Base-by-base conservation (phyloP, 2,113 vertebrate species). In the Crocuta crocuta region DNA sequence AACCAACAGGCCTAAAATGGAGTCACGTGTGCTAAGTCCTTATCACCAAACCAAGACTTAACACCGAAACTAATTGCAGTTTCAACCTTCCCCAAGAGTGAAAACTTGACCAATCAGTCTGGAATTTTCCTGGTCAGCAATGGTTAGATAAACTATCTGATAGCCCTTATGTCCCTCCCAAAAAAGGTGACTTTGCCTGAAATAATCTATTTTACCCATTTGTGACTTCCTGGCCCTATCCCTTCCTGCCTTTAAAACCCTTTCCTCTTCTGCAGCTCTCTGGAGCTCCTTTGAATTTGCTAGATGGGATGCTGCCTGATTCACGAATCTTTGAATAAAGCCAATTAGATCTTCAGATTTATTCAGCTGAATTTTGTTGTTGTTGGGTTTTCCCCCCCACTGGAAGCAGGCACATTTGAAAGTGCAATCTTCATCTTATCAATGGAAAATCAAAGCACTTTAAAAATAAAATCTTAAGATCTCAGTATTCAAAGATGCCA, bases 351-450 rank as follows among this genome's bases (percentile, higher is more conserved):
- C 43, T 78, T 78, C 74, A 48, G 4, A 78, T 48, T 48, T 48
- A 78, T 15, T 48, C 74, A 48, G 74, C 1, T 78, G 43, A 78
- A 78, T 78, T 78, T 76, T 74, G 71, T 74, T 28, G 39, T 39
- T 48, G 50, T 50, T 50, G 9, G 9, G 10, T 50, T 50, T 55
- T 48, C 48, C 26, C 48, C 31, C 31, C 48, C 43, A 48, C 21
- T 84, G n/a, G 23, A 97, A 95, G 90, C 24, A 6, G 50, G 65
- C 28, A 90, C 12, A 90, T 66, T 15, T 84, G 31, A 94, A 95
- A 97, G 33, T 35, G 82, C 10, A 74, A 68, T 94, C 45, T 79
- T 86, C 87, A 91, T 85, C 91, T 95, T 70, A 71, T 74, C 63
- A 80, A 39, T 45, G 28, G 26, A 71, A 92, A 95, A 97, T 66